A percentile compares a stretch with the other conserved stretches of the same genome.
phyloP scores from a whole-genome alignment of 2,113 vertebrate species.

The Myrmecobius fasciatus region DNA sequence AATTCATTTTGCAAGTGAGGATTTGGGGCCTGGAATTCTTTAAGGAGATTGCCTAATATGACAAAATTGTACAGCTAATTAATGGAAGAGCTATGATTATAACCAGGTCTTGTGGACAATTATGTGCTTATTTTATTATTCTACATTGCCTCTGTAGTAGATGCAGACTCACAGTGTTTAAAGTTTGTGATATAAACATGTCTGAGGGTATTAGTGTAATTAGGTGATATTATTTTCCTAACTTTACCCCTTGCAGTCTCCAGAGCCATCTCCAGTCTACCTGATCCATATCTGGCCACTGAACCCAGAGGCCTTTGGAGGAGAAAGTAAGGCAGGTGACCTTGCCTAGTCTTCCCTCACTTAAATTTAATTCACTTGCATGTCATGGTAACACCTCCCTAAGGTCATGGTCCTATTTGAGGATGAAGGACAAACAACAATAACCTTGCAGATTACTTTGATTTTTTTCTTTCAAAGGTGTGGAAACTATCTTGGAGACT shows the following conservation, averaged over 20 bases:
- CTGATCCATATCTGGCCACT: no score
- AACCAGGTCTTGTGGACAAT: background rate
- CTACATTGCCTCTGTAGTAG: background rate
- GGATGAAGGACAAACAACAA: no score
- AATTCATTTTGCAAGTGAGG: slow-evolving; percentile 5
- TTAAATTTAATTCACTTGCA: no score
- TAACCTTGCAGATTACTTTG: no score
- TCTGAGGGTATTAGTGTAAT: background rate
- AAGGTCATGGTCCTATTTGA: no score
- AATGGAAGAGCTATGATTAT: background rate
- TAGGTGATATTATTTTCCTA: no score
- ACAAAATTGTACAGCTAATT: background rate
- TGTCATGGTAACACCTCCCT: no score
- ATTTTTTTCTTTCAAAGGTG: background rate
- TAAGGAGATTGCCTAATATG: background rate
- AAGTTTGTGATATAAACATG: background rate
- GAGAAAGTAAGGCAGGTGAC: no score
- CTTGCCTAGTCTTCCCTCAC: no score
- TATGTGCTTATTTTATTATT: background rate
- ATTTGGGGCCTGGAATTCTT: background rate
- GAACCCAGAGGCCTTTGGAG: no score
- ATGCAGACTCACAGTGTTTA: background rate
- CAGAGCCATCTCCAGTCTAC: no score
- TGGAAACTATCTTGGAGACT: background rate
- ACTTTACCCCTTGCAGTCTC: no score